A percentile compares a stretch with the other conserved stretches of the same genome.
Evolutionary conservation across 2,888 invertebrate genomes (phyloP).

Genomic region (Mythimna loreyi): DNA sequence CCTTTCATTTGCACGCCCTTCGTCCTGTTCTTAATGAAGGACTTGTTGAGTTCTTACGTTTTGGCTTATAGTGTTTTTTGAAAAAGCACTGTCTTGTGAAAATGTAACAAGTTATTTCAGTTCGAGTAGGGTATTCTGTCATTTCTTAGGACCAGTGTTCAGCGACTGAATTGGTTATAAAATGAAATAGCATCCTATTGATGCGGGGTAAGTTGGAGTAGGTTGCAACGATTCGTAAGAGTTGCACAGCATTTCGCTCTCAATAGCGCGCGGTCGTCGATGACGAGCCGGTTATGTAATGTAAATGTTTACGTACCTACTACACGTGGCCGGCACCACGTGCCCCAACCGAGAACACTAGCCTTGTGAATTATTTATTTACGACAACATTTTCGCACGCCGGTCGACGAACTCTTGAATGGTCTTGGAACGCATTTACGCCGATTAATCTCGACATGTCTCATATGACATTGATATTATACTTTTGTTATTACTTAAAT

Average conservation of each 20-base stretch:
- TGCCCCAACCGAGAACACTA: conserved; percentile 89
- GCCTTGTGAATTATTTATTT: conserved; percentile 91
- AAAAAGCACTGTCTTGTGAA: background rate
- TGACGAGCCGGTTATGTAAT: conserved; percentile 90
- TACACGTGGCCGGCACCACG: conserved; percentile 88
- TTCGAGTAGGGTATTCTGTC: background rate
- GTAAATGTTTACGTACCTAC: conserved; percentile 90
- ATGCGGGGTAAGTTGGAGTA: conserved; percentile 59
- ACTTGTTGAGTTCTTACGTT: conserved; percentile 50
- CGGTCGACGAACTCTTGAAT: conserved; percentile 88
- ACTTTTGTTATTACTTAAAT: conserved; percentile 42
- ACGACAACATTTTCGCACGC: conserved; percentile 91
- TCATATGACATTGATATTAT: conserved; percentile 66
- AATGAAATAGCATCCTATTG: conserved; percentile 32
- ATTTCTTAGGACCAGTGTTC: background rate
- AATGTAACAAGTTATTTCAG: background rate
- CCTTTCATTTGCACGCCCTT: conserved; percentile 72
- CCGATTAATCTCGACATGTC: conserved; percentile 86
- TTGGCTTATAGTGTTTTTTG: background rate
- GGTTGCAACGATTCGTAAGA: conserved; percentile 77
- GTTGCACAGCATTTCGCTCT: conserved; percentile 83
- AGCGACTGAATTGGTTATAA: conserved; percentile 30
- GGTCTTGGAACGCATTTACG: conserved; percentile 89
- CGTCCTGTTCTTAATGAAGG: conserved; percentile 62
- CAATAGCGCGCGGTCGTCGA: conserved; percentile 84